These are phyloP conservation scores for Drosophila monieri DNA, from an alignment of 2,888 invertebrate genomes.

Conservation along the genomic window DNA sequence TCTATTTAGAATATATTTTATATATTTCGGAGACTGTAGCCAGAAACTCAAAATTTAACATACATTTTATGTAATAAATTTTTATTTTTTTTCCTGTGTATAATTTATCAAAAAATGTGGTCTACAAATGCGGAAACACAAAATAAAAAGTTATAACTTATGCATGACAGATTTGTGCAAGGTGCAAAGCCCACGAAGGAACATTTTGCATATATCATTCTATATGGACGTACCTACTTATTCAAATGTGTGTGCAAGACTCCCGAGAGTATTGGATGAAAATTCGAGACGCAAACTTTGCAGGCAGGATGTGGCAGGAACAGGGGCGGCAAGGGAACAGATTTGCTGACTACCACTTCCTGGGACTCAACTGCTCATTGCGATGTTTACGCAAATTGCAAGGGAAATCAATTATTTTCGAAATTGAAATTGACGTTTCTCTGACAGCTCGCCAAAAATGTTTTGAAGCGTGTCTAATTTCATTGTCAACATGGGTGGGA, in stretches of 20 bases:
- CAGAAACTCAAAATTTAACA: not conserved
- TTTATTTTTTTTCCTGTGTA: constrained; percentile 21
- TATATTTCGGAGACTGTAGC: not conserved
- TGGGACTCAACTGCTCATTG: constrained; percentile 60
- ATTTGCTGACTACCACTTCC: constrained; percentile 21
- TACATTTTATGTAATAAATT: not conserved
- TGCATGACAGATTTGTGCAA: constrained; percentile 79
- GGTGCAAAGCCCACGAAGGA: constrained; percentile 64
- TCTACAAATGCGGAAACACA: constrained; percentile 71
- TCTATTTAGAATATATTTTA: not conserved
- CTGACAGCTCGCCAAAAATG: constrained; percentile 74
- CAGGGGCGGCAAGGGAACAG: constrained; percentile 3
- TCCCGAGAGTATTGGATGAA: constrained; percentile 8
- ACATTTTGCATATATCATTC: constrained; percentile 56
- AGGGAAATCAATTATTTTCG: constrained; percentile 80
- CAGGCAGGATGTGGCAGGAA: constrained; percentile 8
- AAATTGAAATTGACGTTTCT: constrained; percentile 81
- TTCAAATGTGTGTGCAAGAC: constrained; percentile 5
- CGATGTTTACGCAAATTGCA: constrained; percentile 72
- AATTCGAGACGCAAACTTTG: constrained; percentile 16
- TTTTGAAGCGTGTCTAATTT: constrained; percentile 74
- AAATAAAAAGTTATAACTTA: constrained; percentile 77
- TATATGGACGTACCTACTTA: constrained; percentile 9
- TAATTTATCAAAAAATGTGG: constrained; percentile 52
- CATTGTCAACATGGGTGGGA: constrained; percentile 58